phyloP scores from a whole-genome alignment of 2,888 invertebrate genomes.

The Adelognathus sp. region DNA sequence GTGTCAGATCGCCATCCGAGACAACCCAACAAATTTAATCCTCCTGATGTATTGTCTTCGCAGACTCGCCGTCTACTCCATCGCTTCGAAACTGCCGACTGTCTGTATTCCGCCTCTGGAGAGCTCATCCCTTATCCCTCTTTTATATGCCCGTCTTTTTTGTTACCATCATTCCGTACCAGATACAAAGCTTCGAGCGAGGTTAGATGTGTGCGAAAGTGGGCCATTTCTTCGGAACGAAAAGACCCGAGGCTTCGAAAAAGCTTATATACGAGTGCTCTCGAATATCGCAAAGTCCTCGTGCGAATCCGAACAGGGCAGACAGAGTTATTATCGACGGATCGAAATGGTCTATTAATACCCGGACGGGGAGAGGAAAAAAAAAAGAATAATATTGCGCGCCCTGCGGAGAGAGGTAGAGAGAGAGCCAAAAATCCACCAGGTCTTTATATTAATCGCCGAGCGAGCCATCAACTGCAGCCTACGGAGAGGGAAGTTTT shows the following conservation, averaged over 20 bases:
- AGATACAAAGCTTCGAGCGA: slow-evolving; percentile 1
- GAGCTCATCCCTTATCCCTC: slow-evolving; percentile 18
- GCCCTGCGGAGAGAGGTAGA: too few species aligned
- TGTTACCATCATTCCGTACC: background rate
- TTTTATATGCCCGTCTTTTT: slow-evolving; percentile 10
- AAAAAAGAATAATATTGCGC: background rate
- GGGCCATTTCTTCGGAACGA: background rate
- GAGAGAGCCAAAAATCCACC: slow-evolving; percentile 5
- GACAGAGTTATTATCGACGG: background rate
- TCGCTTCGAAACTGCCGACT: background rate
- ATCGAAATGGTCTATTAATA: slow-evolving; percentile 17
- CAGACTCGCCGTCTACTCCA: background rate
- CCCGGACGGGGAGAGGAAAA: background rate
- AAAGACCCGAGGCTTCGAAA: background rate
- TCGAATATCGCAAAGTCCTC: background rate
- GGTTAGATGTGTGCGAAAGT: slow-evolving; percentile 9
- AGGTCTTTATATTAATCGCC: slow-evolving; percentile 26
- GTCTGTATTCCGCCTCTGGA: background rate
- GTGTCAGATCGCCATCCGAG: background rate
- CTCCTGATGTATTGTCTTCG: background rate
- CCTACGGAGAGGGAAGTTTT: slow-evolving; percentile 37
- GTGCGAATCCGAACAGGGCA: background rate
- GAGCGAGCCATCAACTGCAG: slow-evolving; percentile 1
- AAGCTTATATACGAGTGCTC: background rate
- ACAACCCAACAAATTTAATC: background rate